These are phyloP conservation scores for Chiloscyllium punctatum DNA, from an alignment of 2,797 vertebrate genomes.

Conservation along the genomic window DNA sequence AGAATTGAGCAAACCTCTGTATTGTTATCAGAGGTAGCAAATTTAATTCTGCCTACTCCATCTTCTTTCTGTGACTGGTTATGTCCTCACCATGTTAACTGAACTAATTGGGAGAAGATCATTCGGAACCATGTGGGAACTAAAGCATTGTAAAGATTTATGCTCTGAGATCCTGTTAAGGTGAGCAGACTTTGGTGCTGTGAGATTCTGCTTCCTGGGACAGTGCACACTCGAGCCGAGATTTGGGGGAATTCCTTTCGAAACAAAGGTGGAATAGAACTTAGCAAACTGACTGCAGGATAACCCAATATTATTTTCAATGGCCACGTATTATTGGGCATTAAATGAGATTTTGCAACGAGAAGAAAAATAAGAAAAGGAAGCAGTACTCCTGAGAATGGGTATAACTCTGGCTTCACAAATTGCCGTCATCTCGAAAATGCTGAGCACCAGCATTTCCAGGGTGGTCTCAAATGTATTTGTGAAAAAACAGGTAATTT, in stretches of 20 bases:
- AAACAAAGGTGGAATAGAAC: not conserved
- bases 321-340: not conserved
- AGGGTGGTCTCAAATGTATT: not conserved
- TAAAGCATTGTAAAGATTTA: too few relatives aligned
- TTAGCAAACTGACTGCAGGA: not conserved
- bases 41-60: not conserved
- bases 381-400: not conserved
- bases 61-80: not conserved
- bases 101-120: too few relatives aligned
- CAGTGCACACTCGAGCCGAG: not conserved
- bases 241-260: not conserved
- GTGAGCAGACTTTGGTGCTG: too few relatives aligned
- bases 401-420: not conserved
- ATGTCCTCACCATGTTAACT: too few relatives aligned
- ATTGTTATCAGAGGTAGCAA: not conserved
- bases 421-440: not conserved
- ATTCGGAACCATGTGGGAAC: too few relatives aligned
- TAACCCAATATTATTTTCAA: not conserved
- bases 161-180: too few relatives aligned
- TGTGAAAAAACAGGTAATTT: not conserved
- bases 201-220: too few relatives aligned
- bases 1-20: not conserved
- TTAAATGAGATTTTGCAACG: not conserved
- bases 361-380: not conserved
- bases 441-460: not conserved